Percentiles rank a stretch among this genome's conserved stretches.
These are phyloP conservation scores for Oscheius sp. DNA, from an alignment of 2,888 invertebrate species.

Conservation along the genomic window DNA sequence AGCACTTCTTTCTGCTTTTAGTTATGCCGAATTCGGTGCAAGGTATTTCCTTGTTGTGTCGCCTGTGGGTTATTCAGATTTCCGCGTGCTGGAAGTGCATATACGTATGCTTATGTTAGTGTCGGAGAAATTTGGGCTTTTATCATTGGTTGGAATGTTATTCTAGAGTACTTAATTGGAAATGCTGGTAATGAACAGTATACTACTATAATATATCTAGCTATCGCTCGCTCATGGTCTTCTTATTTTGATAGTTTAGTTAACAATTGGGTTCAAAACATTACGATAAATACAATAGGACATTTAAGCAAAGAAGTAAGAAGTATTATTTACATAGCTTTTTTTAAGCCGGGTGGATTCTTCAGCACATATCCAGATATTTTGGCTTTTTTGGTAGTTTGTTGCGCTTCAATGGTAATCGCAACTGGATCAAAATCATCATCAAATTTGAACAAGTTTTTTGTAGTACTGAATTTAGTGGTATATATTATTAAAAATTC, in stretches of 20 bases:
- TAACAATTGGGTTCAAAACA: constrained; percentile 60
- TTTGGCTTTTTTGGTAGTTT: constrained; percentile 37
- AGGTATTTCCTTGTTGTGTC: constrained; percentile 60
- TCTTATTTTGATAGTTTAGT: constrained; percentile 71
- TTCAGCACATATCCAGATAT: constrained; percentile 45
- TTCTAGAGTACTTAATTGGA: constrained; percentile 81
- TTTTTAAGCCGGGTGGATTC: constrained; percentile 39
- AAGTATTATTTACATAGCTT: not conserved
- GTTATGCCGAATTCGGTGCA: constrained; percentile 75
- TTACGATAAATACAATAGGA: constrained; percentile 16
- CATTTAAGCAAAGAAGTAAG: constrained; percentile 16
- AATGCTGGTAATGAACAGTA: constrained; percentile 41
- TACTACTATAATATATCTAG: constrained; percentile 42
- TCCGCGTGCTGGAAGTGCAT: constrained; percentile 80
- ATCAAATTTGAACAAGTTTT: constrained; percentile 70
- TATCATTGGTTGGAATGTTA: constrained; percentile 74
- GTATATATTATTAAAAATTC: constrained; percentile 18
- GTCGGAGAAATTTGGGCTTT: constrained; percentile 94
- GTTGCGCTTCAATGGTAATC: constrained; percentile 50
- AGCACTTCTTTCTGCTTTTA: constrained; percentile 82
- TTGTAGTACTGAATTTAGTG: constrained; percentile 64
- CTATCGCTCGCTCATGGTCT: constrained; percentile 73
- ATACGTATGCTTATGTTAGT: constrained; percentile 91
- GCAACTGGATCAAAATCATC: constrained; percentile 71
- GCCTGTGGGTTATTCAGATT: constrained; percentile 72